Percentiles rank a stretch among this genome's conserved stretches.
Conservation (phyloP, 2,888 invertebrate genomes). For the Scaptomyza tumidula region DNA sequence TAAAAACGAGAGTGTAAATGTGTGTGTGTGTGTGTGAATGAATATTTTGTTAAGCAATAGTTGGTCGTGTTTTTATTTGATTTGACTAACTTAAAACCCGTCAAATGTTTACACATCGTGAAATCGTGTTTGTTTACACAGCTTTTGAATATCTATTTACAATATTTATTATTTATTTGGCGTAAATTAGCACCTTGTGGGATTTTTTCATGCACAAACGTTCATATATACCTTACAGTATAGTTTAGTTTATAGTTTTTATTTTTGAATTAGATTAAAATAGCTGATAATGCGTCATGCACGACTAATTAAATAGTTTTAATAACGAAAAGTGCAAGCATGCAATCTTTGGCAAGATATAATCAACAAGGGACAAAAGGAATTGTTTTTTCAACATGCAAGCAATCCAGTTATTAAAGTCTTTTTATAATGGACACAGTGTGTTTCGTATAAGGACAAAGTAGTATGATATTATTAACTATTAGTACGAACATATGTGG, state of each 20-base stretch:
- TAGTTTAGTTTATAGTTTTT: not conserved
- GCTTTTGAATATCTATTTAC: not conserved
- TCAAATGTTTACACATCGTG: not conserved
- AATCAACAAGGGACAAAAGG: slow-evolving; percentile 16
- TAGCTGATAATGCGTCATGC: slow-evolving; percentile 11
- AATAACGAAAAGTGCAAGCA: slow-evolving; percentile 5
- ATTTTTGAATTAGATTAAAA: not conserved
- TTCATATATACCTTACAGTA: not conserved
- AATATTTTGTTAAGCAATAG: not conserved
- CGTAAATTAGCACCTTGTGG: not conserved
- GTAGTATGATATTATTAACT: not conserved
- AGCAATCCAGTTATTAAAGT: not conserved
- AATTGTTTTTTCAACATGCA: slow-evolving; percentile 29
- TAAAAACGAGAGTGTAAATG: not conserved
- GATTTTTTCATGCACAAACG: not conserved
- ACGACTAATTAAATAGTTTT: slow-evolving; percentile 1
- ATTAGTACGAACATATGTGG: not conserved
- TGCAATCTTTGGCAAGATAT: slow-evolving; percentile 8
- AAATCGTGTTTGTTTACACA: not conserved
- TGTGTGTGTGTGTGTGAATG: not conserved
- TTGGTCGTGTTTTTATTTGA: not conserved
- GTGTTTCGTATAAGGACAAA: not conserved
- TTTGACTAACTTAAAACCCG: not conserved
- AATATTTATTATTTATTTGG: not conserved
- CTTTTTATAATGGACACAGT: not conserved